These are phyloP conservation scores for Pelosia muscerda DNA, from an alignment of 2,888 invertebrate genomes.

Conservation along the genomic window DNA sequence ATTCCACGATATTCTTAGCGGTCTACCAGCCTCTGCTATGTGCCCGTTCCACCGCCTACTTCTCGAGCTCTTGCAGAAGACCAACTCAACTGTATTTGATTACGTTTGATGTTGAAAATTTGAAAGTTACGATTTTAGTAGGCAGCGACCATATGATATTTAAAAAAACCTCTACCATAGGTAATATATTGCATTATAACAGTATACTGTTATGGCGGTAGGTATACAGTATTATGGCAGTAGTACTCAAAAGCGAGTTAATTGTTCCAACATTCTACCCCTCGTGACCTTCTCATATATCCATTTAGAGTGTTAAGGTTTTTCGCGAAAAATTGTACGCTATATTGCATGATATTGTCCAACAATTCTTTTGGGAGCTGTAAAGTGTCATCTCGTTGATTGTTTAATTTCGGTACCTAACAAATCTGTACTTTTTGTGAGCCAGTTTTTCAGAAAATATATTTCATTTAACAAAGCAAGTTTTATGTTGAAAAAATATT, in stretches of 20 bases:
- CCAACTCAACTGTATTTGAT: too few relatives aligned
- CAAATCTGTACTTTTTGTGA: constrained; percentile 26
- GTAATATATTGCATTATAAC: too few relatives aligned
- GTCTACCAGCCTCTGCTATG: too few relatives aligned
- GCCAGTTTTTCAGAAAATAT: not conserved
- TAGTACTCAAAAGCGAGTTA: constrained; percentile 41
- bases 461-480: not conserved
- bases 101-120: too few relatives aligned
- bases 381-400: constrained; percentile 38
- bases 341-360: constrained; percentile 50
- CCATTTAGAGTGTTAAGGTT: not conserved
- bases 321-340: constrained; percentile 21
- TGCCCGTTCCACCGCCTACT: too few relatives aligned
- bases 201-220: too few relatives aligned
- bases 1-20: too few relatives aligned
- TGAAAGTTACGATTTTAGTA: too few relatives aligned
- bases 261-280: constrained; percentile 56
- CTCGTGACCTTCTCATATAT: constrained; percentile 54
- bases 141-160: too few relatives aligned
- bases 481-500: not conserved
- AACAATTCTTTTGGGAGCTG: constrained; percentile 50
- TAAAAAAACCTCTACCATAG: too few relatives aligned
- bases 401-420: constrained; percentile 39
- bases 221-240: not conserved
- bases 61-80: too few relatives aligned